phyloP scores from a whole-genome alignment of 2,888 invertebrate genomes.

The Macroteleia sp. region DNA sequence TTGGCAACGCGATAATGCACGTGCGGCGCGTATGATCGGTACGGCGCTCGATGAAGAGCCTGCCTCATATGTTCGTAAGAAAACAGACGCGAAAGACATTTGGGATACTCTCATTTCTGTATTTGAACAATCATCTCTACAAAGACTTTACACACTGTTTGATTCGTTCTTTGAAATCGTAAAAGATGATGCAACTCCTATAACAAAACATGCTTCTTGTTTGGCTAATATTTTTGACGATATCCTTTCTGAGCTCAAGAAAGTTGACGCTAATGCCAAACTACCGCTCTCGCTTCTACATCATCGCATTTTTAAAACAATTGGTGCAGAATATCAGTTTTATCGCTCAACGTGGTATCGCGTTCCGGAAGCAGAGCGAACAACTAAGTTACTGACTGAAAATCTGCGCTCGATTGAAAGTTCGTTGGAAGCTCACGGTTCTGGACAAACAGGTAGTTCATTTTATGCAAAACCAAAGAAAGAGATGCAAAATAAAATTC shows the following conservation, averaged over 20 bases:
- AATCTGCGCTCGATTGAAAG: constrained; percentile 48
- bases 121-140: constrained; percentile 65
- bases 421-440: background rate
- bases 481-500: too few relatives aligned
- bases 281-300: constrained; percentile 63
- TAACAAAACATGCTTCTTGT: constrained; percentile 41
- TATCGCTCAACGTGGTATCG: constrained; percentile 65
- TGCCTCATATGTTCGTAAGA: constrained; percentile 62
- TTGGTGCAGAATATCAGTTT: constrained; percentile 62
- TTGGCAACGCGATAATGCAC: constrained; percentile 65
- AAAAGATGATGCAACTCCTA: constrained; percentile 34
- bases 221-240: constrained; percentile 64
- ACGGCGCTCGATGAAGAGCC: constrained; percentile 65
- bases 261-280: constrained; percentile 47
- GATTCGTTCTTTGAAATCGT: constrained; percentile 59
- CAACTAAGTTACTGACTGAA: constrained; percentile 60
- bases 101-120: constrained; percentile 64
- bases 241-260: constrained; percentile 50
- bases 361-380: constrained; percentile 59
- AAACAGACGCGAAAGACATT: constrained; percentile 65
- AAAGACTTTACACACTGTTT: constrained; percentile 63
- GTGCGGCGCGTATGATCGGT: constrained; percentile 57
- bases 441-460: background rate
- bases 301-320: constrained; percentile 67
- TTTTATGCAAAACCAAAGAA: background rate